Conservation (phyloP, 2,888 invertebrate species). For the Harpagoxenus sublaevis region DNA sequence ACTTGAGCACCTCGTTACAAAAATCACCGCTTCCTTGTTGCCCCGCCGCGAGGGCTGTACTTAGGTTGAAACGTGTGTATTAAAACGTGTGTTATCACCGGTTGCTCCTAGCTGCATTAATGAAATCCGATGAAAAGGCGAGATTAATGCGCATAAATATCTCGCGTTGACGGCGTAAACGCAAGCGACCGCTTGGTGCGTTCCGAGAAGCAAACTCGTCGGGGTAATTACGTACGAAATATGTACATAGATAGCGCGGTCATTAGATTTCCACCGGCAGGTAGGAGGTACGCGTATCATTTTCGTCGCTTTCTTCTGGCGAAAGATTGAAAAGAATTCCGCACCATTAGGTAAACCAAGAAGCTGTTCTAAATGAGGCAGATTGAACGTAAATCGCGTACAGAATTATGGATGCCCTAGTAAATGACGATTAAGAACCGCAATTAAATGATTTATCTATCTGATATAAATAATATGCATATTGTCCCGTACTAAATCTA, state of each 20-base stretch:
- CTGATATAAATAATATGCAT: slow-evolving; percentile 9
- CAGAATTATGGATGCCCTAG: neutral
- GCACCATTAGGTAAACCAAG: slow-evolving; percentile 64
- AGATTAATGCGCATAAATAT: slow-evolving; percentile 77
- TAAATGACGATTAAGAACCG: neutral
- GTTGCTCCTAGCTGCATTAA: slow-evolving; percentile 67
- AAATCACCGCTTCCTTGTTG: slow-evolving; percentile 62
- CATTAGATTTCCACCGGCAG: slow-evolving; percentile 72
- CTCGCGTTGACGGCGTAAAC: slow-evolving; percentile 66
- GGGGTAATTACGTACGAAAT: slow-evolving; percentile 76
- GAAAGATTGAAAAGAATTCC: slow-evolving; percentile 52
- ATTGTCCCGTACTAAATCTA: neutral
- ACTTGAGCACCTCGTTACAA: slow-evolving; percentile 55
- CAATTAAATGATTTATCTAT: neutral
- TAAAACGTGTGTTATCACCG: slow-evolving; percentile 67
- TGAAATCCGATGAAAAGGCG: slow-evolving; percentile 75
- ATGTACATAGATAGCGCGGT: slow-evolving; percentile 76
- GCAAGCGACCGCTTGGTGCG: slow-evolving; percentile 61
- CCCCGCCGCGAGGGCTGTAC: slow-evolving; percentile 28
- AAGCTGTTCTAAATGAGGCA: slow-evolving; percentile 16
- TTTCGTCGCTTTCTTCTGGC: slow-evolving; percentile 60
- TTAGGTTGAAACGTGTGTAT: slow-evolving; percentile 59
- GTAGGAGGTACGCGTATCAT: slow-evolving; percentile 45
- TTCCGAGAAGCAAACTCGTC: slow-evolving; percentile 70
- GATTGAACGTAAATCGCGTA: neutral